Evolutionary conservation across 2,888 invertebrate genomes (phyloP), one percentile per base, ranked within the genome.

Genomic region (Acanthosoma haemorrhoidale): DNA sequence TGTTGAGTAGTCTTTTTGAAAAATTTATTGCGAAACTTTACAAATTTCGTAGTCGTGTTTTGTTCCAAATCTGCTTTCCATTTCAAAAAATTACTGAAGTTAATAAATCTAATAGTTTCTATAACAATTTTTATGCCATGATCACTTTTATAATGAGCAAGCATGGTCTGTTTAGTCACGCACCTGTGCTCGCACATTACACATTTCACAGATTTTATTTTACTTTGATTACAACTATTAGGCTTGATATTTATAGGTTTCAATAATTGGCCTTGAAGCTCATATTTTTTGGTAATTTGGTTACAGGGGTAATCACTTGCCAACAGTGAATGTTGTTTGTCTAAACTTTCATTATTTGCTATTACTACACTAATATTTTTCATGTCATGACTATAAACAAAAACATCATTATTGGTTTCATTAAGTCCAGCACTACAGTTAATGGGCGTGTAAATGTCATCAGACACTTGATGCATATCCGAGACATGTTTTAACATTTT

Each of bases 11-110:
- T 36, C 4, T 74, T 73, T 69, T 73, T 72, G 38, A 70, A 72
- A 31, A 68, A 70, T 15, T 71, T 71, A 51, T 71, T 68, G 1
- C 74, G 68, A 51, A 72, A 70, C 71, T 74, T 75, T 21, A 75
- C 73, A 72, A 73, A 75, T 36, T 71, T 67, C 34, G 71, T 70
- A 21, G 43, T 69, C 18, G 74, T 74, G 15, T 73, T 70, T 57
- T 59, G 72, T 68, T 76, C 75, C 15, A 73, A 68, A 34, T 73
- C 70, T 31, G 61, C 70, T 25, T 75, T 75, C 76, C 76, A 76
- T 8, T 25, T 41, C 9, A 51, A 51, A 68, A 75, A 76, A 25
- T 72, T 73, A 8, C 74, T 74, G 34, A 72, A 38, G 13, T 66
- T 70, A 34, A 69, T 67, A 60, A 75, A 75, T n/a, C 72, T 72